phyloP scores from a whole-genome alignment of 2,888 invertebrate genomes.

The Erebia palarica region DNA sequence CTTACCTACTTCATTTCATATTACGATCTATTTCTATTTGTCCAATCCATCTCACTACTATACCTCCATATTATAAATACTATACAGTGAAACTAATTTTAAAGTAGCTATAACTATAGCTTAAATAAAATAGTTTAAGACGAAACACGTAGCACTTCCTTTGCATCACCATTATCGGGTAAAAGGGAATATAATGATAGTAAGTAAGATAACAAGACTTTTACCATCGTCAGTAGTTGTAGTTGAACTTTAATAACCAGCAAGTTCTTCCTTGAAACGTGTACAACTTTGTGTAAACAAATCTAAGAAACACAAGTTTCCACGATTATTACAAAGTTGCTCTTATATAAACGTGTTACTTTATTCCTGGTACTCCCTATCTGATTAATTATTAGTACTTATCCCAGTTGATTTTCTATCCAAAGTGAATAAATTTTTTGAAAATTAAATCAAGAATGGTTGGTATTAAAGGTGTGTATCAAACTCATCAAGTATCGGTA shows the following conservation, averaged over 20 bases:
- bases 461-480: too few species aligned
- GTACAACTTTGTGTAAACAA: constrained; percentile 16
- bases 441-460: too few species aligned
- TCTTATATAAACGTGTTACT: neutral
- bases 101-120: neutral
- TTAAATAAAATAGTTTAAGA: neutral
- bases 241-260: constrained; percentile 14
- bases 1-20: neutral
- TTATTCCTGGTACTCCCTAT: too few species aligned
- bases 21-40: neutral
- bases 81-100: too few species aligned
- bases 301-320: constrained; percentile 32
- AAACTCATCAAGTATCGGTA: too few species aligned
- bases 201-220: neutral
- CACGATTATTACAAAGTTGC: constrained; percentile 20
- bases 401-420: neutral
- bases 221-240: constrained; percentile 1
- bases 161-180: neutral
- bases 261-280: neutral
- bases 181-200: neutral
- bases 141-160: neutral
- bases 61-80: too few species aligned
- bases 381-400: neutral
- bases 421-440: too few species aligned
- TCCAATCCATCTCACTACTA: neutral